Evolutionary conservation across 2,113 vertebrate genomes (phyloP).

Genomic region (Notarius quadriscutis): DNA sequence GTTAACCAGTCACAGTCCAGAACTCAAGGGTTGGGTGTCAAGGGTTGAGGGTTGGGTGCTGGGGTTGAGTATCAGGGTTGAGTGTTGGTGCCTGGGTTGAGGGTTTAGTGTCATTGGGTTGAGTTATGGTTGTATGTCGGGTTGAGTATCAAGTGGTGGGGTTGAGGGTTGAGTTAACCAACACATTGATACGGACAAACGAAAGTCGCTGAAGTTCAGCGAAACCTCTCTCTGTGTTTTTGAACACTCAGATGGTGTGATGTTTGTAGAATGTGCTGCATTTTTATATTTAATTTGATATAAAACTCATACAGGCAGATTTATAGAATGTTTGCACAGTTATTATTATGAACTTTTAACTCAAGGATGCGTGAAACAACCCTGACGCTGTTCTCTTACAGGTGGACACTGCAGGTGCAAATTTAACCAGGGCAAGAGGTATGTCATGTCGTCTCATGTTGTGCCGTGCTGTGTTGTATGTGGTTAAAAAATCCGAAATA

Average conservation of each 20-base stretch:
- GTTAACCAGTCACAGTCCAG: neutral
- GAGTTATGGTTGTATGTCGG: too few species aligned
- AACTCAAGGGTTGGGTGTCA: neutral
- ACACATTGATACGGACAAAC: too few species aligned
- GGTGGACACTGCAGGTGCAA: conserved; percentile 89
- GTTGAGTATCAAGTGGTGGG: too few species aligned
- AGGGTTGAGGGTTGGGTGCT: too few species aligned
- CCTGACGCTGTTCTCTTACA: conserved; percentile 52
- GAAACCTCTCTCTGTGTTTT: neutral
- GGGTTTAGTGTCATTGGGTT: too few species aligned
- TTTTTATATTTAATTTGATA: too few species aligned
- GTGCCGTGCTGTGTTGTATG: neutral
- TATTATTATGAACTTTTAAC: neutral
- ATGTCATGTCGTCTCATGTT: neutral
- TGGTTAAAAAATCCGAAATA: neutral
- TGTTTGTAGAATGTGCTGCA: neutral
- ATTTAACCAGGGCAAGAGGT: conserved; percentile 82
- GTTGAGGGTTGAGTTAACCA: too few species aligned
- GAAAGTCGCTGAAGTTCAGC: too few species aligned
- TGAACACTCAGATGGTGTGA: neutral
- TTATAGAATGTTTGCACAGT: neutral
- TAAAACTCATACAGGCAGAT: neutral
- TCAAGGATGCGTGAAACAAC: neutral
- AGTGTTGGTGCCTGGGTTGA: too few species aligned
- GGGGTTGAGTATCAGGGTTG: too few species aligned